These are phyloP conservation scores for Limanda limanda DNA, from an alignment of 2,113 vertebrate genomes.

Conservation along the genomic window DNA sequence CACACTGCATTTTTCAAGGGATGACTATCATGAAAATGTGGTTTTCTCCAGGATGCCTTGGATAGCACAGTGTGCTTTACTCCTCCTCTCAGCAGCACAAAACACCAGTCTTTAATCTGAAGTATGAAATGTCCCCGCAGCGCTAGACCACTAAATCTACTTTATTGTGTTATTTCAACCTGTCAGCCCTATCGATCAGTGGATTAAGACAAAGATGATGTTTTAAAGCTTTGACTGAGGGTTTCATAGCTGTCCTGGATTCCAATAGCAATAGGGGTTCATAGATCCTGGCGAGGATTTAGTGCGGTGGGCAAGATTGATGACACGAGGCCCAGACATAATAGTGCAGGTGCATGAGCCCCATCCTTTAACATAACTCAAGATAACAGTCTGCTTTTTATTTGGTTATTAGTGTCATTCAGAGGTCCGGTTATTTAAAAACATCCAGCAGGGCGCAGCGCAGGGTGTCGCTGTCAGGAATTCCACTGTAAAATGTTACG, in stretches of 20 bases:
- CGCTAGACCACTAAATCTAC: conserved; percentile 72
- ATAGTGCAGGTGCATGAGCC: conserved; percentile 48
- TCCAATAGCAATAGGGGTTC: conserved; percentile 69
- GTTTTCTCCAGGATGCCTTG: conserved; percentile 14
- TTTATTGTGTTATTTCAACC: conserved; percentile 80
- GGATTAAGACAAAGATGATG: conserved; percentile 82
- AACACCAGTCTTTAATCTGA: conserved; percentile 51
- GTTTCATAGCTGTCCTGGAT: conserved; percentile 71
- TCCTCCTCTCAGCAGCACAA: conserved; percentile 36
- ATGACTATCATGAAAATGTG: neutral
- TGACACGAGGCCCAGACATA: conserved; percentile 50
- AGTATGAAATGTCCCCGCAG: conserved; percentile 60
- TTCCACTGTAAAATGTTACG: conserved; percentile 10
- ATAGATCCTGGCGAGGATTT: conserved; percentile 68
- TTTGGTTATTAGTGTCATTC: conserved; percentile 73
- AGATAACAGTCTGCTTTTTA: conserved; percentile 67
- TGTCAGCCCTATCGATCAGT: conserved; percentile 78
- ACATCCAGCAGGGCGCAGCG: conserved; percentile 33
- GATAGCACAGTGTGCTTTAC: conserved; percentile 23
- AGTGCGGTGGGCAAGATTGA: conserved; percentile 70
- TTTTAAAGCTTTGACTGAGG: conserved; percentile 76
- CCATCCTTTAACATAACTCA: conserved; percentile 69
- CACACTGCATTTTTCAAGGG: neutral
- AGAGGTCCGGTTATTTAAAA: conserved; percentile 67
- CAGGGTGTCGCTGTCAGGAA: conserved; percentile 31